Percentiles rank a stretch among this genome's conserved stretches.
These are phyloP conservation scores for Brachypterus glaber DNA, from an alignment of 2,888 invertebrate species.

Conservation along the genomic window DNA sequence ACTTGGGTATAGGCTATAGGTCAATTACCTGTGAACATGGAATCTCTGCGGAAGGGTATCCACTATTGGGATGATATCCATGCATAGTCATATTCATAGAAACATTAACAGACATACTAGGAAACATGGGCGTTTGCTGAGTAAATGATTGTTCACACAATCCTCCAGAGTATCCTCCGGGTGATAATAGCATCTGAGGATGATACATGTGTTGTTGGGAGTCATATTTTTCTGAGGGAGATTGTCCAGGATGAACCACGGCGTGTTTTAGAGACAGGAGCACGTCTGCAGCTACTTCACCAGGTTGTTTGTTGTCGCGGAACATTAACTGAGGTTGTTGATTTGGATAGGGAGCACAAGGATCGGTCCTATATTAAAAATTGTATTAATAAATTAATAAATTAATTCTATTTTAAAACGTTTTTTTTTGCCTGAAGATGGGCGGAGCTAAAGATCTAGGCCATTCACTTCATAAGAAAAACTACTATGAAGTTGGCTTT, in stretches of 20 bases:
- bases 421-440: too few relatives aligned
- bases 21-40: constrained; percentile 57
- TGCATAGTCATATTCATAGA: constrained; percentile 99
- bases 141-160: constrained; percentile 33
- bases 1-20: not conserved
- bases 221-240: constrained; percentile 26
- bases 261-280: constrained; percentile 80
- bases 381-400: too few relatives aligned
- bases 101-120: constrained; percentile 94
- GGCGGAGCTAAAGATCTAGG: too few relatives aligned
- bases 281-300: constrained; percentile 72
- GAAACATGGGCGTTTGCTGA: constrained; percentile 52
- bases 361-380: constrained; percentile 24
- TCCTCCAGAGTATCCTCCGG: constrained; percentile 38
- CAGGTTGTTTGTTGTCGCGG: constrained; percentile 27
- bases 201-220: constrained; percentile 32
- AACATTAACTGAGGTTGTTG: constrained; percentile 16
- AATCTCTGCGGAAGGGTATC: constrained; percentile 45
- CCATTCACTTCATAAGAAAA: too few relatives aligned
- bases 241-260: constrained; percentile 67
- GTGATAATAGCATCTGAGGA: constrained; percentile 55
- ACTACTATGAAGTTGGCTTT: too few relatives aligned
- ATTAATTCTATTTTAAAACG: too few relatives aligned
- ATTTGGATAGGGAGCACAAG: constrained; percentile 12
- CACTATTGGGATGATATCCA: constrained; percentile 47